Evolutionary conservation across 2,797 vertebrate genomes (phyloP).

Genomic region (Oreortyx pictus): DNA sequence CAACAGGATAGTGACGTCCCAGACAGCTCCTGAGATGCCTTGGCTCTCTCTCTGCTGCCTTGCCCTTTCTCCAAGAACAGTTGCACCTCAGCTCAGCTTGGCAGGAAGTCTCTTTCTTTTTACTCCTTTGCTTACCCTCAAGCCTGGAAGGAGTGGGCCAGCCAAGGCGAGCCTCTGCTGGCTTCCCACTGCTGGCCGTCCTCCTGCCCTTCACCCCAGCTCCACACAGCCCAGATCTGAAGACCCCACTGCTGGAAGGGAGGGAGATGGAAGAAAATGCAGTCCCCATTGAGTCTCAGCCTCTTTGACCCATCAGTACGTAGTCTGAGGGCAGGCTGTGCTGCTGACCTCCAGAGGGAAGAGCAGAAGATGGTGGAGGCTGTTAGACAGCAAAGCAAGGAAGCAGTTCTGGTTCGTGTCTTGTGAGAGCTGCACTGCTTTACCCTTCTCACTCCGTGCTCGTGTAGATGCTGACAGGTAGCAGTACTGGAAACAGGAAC

Average conservation of each 20-base stretch:
- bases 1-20: background rate
- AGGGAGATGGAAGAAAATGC: background rate
- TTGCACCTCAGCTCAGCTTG: background rate
- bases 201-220: background rate
- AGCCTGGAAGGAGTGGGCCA: background rate
- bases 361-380: background rate
- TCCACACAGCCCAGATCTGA: background rate
- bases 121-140: background rate
- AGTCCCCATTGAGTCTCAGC: background rate
- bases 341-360: background rate
- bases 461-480: background rate
- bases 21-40: background rate
- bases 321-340: background rate
- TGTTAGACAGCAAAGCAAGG: background rate
- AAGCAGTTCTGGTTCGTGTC: background rate
- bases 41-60: background rate
- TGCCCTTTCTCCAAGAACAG: background rate
- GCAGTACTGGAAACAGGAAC: background rate
- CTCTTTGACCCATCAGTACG: background rate
- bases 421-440: background rate
- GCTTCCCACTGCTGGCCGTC: background rate
- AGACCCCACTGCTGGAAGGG: rapidly evolving
- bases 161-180: rapidly evolving
- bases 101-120: background rate
- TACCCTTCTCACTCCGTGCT: background rate